Conservation (phyloP, 2,113 vertebrate genomes). For the Macaca nemestrina region DNA sequence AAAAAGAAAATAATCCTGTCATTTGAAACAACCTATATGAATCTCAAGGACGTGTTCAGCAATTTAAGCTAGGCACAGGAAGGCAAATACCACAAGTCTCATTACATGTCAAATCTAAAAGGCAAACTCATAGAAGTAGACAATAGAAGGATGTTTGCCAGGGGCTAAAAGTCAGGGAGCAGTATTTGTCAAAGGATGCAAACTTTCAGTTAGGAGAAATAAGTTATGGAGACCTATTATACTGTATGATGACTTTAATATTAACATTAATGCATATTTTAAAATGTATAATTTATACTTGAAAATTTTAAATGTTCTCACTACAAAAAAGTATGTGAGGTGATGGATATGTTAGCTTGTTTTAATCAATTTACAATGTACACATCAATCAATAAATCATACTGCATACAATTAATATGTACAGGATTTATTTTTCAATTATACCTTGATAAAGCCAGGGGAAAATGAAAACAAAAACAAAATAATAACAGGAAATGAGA, state of each 20-base stretch:
- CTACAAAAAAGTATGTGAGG: neutral
- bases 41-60: neutral
- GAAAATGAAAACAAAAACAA: neutral
- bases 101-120: neutral
- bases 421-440: neutral
- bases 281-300: too few relatives aligned
- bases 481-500: neutral
- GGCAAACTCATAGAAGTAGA: neutral
- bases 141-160: neutral
- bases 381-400: neutral
- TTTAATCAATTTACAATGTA: neutral
- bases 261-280: neutral
- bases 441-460: neutral
- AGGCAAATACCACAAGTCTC: neutral
- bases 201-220: neutral
- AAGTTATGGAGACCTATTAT: neutral
- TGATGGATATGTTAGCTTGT: neutral
- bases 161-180: neutral
- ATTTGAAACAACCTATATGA: neutral
- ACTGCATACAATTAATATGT: neutral
- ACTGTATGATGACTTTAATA: neutral
- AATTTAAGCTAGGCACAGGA: neutral
- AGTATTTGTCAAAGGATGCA: neutral
- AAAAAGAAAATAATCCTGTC: neutral
- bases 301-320: neutral